Evolutionary conservation across 2,888 invertebrate species (phyloP).

Genomic region (Aphodius granarius): DNA sequence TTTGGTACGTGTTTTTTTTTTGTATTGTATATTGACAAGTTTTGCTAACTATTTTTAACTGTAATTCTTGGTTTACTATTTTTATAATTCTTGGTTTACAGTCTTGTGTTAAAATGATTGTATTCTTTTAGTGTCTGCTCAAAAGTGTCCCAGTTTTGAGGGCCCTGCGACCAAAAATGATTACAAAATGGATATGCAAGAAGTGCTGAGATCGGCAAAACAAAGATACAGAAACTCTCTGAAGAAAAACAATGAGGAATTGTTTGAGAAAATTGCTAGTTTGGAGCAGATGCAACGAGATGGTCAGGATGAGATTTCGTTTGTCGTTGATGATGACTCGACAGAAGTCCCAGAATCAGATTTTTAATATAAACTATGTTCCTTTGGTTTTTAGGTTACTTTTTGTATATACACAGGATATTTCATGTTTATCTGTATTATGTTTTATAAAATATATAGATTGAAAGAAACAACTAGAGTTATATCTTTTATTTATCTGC

Average conservation of each 20-base stretch:
- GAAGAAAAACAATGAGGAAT: not conserved
- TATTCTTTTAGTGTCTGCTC: not conserved
- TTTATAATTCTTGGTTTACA: too few species aligned
- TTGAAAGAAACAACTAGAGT: too few species aligned
- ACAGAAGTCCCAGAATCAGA: not conserved
- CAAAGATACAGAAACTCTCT: not conserved
- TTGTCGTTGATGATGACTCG: not conserved
- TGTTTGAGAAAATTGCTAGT: not conserved
- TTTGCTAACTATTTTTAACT: too few species aligned
- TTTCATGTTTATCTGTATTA: too few species aligned
- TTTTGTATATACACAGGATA: too few species aligned
- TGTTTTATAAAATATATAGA: too few species aligned
- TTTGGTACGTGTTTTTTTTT: not conserved
- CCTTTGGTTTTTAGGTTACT: too few species aligned
- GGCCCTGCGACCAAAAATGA: not conserved
- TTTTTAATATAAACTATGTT: not conserved
- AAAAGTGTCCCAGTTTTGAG: not conserved
- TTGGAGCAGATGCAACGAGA: not conserved
- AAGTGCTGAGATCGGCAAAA: not conserved
- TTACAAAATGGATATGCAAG: not conserved
- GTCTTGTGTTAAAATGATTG: not conserved
- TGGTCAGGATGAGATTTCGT: not conserved
- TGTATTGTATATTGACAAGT: too few species aligned
- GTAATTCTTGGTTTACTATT: too few species aligned
- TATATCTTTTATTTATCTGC: too few species aligned